Evolutionary conservation across 2,113 vertebrate species (phyloP), one percentile per base, ranked within the genome.

Genomic region (Cyprinodon brontotheroides): DNA sequence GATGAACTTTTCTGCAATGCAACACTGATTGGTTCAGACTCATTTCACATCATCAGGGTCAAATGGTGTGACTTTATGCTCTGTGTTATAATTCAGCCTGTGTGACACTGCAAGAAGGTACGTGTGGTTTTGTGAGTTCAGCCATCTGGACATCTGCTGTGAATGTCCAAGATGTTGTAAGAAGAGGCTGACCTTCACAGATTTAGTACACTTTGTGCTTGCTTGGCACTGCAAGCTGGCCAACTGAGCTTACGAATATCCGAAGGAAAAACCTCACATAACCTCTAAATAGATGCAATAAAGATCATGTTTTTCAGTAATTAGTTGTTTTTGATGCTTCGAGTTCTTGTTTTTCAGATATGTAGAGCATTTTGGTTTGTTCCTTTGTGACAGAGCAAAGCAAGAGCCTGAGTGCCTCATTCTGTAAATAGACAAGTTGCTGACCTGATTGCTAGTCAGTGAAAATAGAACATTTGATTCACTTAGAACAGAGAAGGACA

Each of bases 361-460:
- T 40, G 29, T 63, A 45, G 63, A 9, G 14, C 38, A 57, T 69
- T 43, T 77, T 10, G 78, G 38, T 61, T 48, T 81, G 70, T 80
- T 62, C 70, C 78, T 40, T 53, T 72, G 61, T 80, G 84, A 85
- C 83, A 37, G 70, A 72, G 53, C 75, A 85, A 78, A 82, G 75
- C 66, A 76, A 75, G 64, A 77, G 41, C 61, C 70, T 67, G 68
- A 78, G 71, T 88, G 86, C 75, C 47, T 68, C 69, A 40, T 72
- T 76, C 87, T 88, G 85, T 87, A 93, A 92, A 89, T 93, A 93
- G 90, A 80, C 86, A 85, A 76, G 70, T 75, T 68, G 72, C 82
- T 91, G 91, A 94, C 92, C 92, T 91, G 87, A 93, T 89, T 94
- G 89, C 69, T 65, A 91, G 86, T 91, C 75, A 82, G 61, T 79